Conservation (phyloP, 2,797 vertebrate genomes). For the Otolemur crassicaudatus region DNA sequence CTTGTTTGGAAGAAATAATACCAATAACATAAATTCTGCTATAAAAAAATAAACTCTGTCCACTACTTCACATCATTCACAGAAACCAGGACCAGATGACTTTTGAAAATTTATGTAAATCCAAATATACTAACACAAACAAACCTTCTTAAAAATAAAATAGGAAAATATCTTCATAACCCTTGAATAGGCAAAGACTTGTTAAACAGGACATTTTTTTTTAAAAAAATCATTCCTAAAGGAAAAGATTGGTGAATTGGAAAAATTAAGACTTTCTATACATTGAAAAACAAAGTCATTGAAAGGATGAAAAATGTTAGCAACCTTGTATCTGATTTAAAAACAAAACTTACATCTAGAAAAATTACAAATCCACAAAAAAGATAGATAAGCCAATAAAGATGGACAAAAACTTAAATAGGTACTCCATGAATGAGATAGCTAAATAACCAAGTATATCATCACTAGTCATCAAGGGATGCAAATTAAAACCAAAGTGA, state of each 20-base stretch:
- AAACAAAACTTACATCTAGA: not conserved
- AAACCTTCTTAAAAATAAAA: not conserved
- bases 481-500: not conserved
- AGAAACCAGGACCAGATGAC: not conserved
- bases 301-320: not conserved
- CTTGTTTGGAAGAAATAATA: not conserved
- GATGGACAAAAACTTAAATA: not conserved
- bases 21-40: not conserved
- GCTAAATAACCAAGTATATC: not conserved
- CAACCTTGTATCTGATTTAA: not conserved
- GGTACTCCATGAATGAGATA: not conserved
- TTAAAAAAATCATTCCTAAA: not conserved
- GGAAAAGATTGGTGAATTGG: not conserved
- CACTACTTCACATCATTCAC: not conserved
- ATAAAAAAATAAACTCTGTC: not conserved
- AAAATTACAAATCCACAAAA: not conserved
- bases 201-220: not conserved
- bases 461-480: not conserved
- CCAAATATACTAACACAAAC: not conserved
- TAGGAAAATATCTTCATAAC: not conserved
- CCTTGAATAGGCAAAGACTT: not conserved
- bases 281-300: not conserved
- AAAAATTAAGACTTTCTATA: not conserved
- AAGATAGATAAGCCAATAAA: not conserved
- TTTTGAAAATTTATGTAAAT: not conserved